Evolutionary conservation across 92 coral and sea anemone species (phyloP), one percentile per base, ranked within the genome.

Genomic region (Ricordea florida): DNA sequence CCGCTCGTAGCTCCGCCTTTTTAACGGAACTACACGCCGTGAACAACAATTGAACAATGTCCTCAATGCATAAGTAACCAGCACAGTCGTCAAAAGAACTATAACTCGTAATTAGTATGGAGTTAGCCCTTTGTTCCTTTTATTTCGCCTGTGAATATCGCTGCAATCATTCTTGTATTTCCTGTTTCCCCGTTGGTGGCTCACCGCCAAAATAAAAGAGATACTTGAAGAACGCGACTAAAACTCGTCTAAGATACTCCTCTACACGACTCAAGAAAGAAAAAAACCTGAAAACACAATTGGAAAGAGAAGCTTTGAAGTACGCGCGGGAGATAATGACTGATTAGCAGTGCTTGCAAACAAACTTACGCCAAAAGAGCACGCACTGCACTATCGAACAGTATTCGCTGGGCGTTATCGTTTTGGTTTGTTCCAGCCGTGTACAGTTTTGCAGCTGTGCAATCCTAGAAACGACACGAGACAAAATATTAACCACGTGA

Each of bases 21-120:
- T 42, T 57, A 57, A 59, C 69, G 57, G 18, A 41, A 45, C 43
- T 57, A 73, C 80, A 73, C 69, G 80, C 80, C 57, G 80, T 58
- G 36, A 59, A 42, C 45, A 58, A 37, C 68, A 43, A 73, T 70
- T 42, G 10, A 70, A 70, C 77, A 70, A 55, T 70, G 53, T 38
- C 17, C 52, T 17, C 65, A 70, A 55, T 53, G 60, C 56, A 36
- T 31, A 53, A 41, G 55, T 38, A 70, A 70, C 62, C 55, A 63
- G 56, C 42, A 53, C 77, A 38, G 66, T 27, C 77, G 27, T 70
- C 66, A 55, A 70, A 70, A 41, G 65, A 55, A 52, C 65, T 70
- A 53, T 73, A 73, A 73, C 46, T 73, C 80, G 42, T 25, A 69
- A 59, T 73, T 43, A 59, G 57, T 5, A 18, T 57, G 80, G 60